Conservation (phyloP, 1,140 invertebrate genomes). For the Camponotus pennsylvanicus region DNA sequence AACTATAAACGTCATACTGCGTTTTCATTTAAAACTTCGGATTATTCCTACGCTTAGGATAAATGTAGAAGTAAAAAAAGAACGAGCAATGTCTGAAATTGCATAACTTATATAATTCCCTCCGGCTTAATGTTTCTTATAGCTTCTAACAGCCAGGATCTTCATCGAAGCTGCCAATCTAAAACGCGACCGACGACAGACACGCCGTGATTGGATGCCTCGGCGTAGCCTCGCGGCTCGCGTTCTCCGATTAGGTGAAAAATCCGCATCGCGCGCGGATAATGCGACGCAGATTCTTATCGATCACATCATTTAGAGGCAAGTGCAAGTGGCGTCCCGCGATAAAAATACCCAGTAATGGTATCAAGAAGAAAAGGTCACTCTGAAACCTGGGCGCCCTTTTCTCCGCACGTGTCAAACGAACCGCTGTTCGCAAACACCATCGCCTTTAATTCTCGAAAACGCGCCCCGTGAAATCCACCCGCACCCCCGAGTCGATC, state of each 20-base stretch:
- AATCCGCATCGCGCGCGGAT: conserved; percentile 48
- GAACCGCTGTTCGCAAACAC: conserved; percentile 16
- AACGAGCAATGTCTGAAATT: conserved; percentile 2
- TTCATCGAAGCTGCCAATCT: conserved; percentile 9
- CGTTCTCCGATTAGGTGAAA: conserved; percentile 47
- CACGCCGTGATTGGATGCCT: neutral
- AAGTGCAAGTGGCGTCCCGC: conserved; percentile 55
- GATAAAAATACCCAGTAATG: conserved; percentile 60
- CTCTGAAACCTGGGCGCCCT: conserved; percentile 44
- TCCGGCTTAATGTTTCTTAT: neutral
- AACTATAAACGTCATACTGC: neutral
- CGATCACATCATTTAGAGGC: conserved; percentile 61
- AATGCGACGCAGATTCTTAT: conserved; percentile 60
- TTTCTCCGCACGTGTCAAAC: conserved; percentile 51
- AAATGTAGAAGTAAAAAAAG: neutral
- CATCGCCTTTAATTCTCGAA: conserved; percentile 50
- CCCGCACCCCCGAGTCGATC: neutral
- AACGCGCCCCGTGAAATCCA: neutral
- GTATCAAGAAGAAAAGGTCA: conserved; percentile 63
- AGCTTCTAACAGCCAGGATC: neutral
- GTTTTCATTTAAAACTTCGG: neutral
- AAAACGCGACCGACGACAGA: neutral
- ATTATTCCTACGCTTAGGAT: neutral
- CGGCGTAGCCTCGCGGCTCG: conserved; percentile 18
- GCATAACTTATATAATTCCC: neutral